Conservation (phyloP, 2,113 vertebrate species). For the Poecile atricapillus region DNA sequence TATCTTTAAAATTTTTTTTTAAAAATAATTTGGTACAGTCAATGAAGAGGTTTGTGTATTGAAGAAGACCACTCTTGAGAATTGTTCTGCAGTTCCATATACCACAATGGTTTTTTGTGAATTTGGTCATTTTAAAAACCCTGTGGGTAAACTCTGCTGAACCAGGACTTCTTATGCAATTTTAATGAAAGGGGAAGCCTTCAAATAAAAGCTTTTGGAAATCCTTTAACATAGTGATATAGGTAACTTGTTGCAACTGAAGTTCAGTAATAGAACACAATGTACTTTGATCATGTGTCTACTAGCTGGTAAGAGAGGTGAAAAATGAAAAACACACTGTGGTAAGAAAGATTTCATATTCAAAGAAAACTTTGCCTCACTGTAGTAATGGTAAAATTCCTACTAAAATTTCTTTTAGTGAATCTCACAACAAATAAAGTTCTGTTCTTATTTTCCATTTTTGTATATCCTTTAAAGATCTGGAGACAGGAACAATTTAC, state of each 20-base stretch:
- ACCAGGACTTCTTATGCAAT: not conserved
- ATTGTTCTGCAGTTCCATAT: not conserved
- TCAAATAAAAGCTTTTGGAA: not conserved
- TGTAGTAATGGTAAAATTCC: not conserved
- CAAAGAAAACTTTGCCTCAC: not conserved
- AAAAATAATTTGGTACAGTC: not conserved
- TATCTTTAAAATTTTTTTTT: not conserved
- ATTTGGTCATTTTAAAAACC: not conserved
- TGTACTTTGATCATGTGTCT: not conserved
- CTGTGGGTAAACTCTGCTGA: not conserved
- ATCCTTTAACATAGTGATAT: not conserved
- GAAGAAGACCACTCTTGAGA: not conserved
- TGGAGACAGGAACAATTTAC: not conserved
- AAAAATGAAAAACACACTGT: not conserved
- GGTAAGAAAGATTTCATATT: not conserved
- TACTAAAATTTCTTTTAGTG: not conserved
- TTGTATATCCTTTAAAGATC: not conserved
- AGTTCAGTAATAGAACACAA: not conserved
- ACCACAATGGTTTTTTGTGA: not conserved
- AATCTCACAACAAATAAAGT: not conserved
- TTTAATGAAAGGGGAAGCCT: not conserved
- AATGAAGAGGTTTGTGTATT: not conserved
- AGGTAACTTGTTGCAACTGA: not conserved
- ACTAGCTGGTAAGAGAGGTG: not conserved
- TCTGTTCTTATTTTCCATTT: not conserved